Evolutionary conservation across 2,113 vertebrate species (phyloP).

Genomic region (Odocoileus hemionus): DNA sequence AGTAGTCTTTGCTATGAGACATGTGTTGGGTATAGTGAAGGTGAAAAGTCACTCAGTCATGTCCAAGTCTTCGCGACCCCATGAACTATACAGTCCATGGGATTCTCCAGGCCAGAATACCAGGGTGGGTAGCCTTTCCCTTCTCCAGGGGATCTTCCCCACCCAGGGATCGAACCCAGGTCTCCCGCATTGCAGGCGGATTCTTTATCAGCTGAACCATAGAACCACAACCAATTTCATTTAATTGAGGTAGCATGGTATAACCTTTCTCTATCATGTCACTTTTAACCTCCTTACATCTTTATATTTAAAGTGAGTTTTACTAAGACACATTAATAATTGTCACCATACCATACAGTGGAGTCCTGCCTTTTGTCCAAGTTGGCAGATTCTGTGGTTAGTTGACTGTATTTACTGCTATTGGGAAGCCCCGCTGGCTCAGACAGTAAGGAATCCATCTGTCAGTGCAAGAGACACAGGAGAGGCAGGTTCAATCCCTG

Average conservation of each 20-base stretch:
- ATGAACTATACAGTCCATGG: background rate
- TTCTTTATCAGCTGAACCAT: background rate
- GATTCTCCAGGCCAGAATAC: background rate
- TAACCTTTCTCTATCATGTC: background rate
- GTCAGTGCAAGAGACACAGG: too few species aligned
- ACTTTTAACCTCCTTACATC: background rate
- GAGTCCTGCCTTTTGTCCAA: background rate
- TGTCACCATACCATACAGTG: background rate
- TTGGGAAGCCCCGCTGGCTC: too few species aligned
- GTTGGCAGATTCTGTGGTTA: background rate
- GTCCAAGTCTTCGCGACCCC: rapidly evolving
- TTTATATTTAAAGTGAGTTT: background rate
- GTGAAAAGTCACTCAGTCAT: background rate
- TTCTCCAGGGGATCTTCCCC: background rate
- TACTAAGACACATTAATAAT: background rate
- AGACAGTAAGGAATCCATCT: too few species aligned
- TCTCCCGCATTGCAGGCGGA: background rate
- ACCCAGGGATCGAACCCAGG: background rate
- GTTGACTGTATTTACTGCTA: background rate
- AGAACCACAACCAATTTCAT: background rate
- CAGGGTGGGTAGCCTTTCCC: background rate
- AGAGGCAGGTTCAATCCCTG: too few species aligned
- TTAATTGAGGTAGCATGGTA: too few species aligned
- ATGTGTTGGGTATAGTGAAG: background rate
- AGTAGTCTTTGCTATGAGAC: background rate